Evolutionary conservation across 2,113 vertebrate species (phyloP).

Genomic region (Lontra canadensis): DNA sequence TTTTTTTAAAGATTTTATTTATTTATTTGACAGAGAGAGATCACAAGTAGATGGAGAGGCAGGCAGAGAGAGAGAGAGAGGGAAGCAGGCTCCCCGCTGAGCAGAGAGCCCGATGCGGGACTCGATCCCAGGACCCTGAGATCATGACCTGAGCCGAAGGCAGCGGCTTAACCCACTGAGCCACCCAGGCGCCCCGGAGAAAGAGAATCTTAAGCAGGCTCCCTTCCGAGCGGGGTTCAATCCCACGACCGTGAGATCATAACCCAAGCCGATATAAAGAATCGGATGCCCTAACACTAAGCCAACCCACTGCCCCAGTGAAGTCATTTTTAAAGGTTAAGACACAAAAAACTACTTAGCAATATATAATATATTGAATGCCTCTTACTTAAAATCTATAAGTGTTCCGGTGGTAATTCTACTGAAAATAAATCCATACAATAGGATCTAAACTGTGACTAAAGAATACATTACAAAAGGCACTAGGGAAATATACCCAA

Average conservation of each 20-base stretch:
- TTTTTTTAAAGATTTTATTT: no score
- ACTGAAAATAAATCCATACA: constrained; percentile 17
- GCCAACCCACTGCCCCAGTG: neutral
- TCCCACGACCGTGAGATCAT: neutral
- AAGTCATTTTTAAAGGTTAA: constrained; percentile 5
- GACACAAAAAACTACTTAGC: neutral
- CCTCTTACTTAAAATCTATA: neutral
- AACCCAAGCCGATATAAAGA: neutral
- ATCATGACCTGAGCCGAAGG: no score
- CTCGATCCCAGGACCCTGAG: no score
- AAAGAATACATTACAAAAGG: neutral
- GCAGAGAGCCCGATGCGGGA: no score
- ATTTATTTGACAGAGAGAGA: no score
- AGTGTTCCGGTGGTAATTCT: neutral
- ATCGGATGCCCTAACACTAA: neutral
- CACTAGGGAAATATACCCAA: neutral
- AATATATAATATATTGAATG: neutral
- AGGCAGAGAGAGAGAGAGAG: no score
- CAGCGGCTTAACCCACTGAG: no score
- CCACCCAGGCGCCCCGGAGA: no score
- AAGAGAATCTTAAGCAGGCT: neutral
- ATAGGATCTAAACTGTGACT: neutral
- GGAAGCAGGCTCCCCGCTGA: no score
- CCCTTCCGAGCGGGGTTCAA: neutral
- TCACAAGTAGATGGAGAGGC: no score